Percentiles rank a stretch among this genome's conserved stretches.
Conservation (phyloP, 2,888 invertebrate species). For the Hypsopygia costalis region DNA sequence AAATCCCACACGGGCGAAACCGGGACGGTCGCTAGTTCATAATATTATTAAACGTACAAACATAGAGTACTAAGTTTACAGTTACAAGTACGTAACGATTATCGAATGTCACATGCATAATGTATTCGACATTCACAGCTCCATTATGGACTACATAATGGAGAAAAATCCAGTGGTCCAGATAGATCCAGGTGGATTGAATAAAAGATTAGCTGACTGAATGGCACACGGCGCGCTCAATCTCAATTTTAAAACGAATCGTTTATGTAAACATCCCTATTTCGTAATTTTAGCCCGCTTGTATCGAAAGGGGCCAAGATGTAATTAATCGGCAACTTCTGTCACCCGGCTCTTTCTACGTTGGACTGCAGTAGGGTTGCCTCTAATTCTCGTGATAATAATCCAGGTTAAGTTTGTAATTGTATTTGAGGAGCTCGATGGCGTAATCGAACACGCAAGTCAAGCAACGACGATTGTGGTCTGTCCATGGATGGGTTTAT, state of each 20-base stretch:
- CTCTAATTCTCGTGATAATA: too few relatives aligned
- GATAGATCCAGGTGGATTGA: slow-evolving; percentile 6
- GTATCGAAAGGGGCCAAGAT: slow-evolving; percentile 58
- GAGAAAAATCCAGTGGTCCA: neutral
- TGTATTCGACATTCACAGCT: neutral
- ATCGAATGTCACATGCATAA: neutral
- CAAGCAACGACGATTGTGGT: too few relatives aligned
- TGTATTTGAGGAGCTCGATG: too few relatives aligned
- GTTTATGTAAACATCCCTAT: slow-evolving; percentile 24
- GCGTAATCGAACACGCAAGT: too few relatives aligned
- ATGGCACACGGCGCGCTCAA: neutral
- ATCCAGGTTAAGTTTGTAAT: too few relatives aligned
- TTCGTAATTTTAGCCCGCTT: slow-evolving; percentile 45
- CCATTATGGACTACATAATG: too few relatives aligned
- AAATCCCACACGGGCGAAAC: too few relatives aligned
- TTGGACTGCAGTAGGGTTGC: neutral
- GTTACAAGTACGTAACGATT: neutral
- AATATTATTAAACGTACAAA: too few relatives aligned
- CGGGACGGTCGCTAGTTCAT: too few relatives aligned
- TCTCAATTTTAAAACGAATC: slow-evolving; percentile 6
- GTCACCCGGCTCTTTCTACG: slow-evolving; percentile 39
- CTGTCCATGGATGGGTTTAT: too few relatives aligned
- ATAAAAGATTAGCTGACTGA: neutral
- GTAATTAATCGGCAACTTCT: slow-evolving; percentile 71
- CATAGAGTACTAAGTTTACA: too few relatives aligned